These are phyloP conservation scores for Orchesella flavescens DNA, from an alignment of 2,888 invertebrate species.

Conservation along the genomic window DNA sequence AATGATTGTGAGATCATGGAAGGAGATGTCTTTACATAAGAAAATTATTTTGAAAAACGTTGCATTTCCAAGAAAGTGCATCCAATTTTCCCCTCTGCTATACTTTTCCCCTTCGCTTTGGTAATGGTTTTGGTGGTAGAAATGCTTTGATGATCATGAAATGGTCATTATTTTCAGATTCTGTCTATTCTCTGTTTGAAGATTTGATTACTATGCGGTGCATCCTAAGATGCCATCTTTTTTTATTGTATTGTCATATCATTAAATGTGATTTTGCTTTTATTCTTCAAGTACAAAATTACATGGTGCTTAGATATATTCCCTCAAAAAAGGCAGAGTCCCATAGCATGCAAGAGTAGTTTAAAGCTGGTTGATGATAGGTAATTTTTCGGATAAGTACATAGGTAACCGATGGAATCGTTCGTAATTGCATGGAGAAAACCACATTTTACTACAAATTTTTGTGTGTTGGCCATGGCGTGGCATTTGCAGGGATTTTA, in stretches of 20 bases:
- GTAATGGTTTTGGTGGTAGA: neutral
- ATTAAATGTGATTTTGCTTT: constrained; percentile 32
- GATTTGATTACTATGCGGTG: neutral
- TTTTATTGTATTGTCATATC: constrained; percentile 12
- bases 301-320: constrained; percentile 5
- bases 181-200: neutral
- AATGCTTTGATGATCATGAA: constrained; percentile 4
- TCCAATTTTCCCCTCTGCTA: too few relatives aligned
- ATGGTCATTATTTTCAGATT: constrained; percentile 19
- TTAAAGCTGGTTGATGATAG: constrained; percentile 56
- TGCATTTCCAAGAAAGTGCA: too few relatives aligned
- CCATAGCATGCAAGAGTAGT: constrained; percentile 38
- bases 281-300: constrained; percentile 37
- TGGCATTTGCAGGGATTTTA: constrained; percentile 14
- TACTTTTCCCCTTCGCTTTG: constrained; percentile 4
- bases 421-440: constrained; percentile 62
- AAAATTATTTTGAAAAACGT: too few relatives aligned
- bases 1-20: too few relatives aligned
- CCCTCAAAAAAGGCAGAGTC: neutral
- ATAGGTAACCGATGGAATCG: constrained; percentile 49
- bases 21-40: neutral
- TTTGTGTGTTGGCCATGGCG: neutral
- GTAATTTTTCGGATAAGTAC: constrained; percentile 61
- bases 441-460: constrained; percentile 64
- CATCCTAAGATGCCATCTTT: neutral